Evolutionary conservation across 2,888 invertebrate species (phyloP).

Genomic region (Leuctra nigra): DNA sequence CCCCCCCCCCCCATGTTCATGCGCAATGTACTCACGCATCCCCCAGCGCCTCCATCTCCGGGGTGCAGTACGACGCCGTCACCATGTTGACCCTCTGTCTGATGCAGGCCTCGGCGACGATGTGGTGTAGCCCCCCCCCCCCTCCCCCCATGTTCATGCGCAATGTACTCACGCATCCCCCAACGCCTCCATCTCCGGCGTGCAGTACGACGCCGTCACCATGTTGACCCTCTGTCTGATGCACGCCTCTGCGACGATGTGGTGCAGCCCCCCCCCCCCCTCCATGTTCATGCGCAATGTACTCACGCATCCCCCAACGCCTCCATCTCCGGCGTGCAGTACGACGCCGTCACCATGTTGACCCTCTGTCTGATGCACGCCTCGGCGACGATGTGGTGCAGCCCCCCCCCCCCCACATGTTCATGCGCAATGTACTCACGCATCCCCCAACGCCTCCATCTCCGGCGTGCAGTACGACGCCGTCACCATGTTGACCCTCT

Average conservation of each 20-base stretch:
- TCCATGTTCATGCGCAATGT: no score
- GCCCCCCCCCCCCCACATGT: no score
- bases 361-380: slow-evolving; percentile 79
- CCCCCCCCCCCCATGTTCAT: no score
- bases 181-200: slow-evolving; percentile 72
- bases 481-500: slow-evolving; percentile 88
- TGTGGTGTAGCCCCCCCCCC: slow-evolving; percentile 79
- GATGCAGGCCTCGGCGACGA: slow-evolving; percentile 81
- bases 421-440: no score
- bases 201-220: slow-evolving; percentile 95
- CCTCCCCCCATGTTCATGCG: no score
- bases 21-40: slow-evolving; percentile 63
- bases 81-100: slow-evolving; percentile 85
- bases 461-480: slow-evolving; percentile 89
- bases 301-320: slow-evolving; percentile 66
- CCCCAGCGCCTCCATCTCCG: slow-evolving; percentile 73
- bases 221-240: slow-evolving; percentile 81
- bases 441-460: slow-evolving; percentile 69
- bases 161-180: slow-evolving; percentile 68
- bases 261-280: slow-evolving; percentile 83
- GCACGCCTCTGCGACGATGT: slow-evolving; percentile 77
- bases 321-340: slow-evolving; percentile 78
- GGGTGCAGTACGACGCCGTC: slow-evolving; percentile 90
- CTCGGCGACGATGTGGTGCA: slow-evolving; percentile 81
- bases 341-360: slow-evolving; percentile 96